Percentiles rank a stretch among this genome's conserved stretches.
phyloP scores from a whole-genome alignment of 2,113 vertebrate genomes.

The Monopterus albus region DNA sequence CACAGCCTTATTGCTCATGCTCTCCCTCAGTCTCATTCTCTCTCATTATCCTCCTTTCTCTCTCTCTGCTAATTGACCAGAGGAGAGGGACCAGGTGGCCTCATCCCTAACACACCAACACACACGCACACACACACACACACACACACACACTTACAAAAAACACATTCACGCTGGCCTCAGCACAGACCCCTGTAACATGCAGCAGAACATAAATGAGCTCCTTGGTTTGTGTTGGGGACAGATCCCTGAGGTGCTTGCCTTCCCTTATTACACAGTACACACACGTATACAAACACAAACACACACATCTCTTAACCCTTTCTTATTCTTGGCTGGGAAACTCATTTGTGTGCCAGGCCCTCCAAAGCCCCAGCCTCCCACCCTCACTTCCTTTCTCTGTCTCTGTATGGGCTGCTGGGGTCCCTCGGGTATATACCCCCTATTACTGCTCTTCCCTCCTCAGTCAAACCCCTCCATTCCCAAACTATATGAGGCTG shows the following conservation, averaged over 20 bases:
- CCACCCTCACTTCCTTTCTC: conserved; percentile 5
- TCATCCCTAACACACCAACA: conserved; percentile 45
- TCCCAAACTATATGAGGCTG: conserved; percentile 22
- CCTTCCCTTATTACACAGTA: conserved; percentile 24
- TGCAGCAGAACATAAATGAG: conserved; percentile 86
- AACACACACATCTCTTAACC: conserved; percentile 44
- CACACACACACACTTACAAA: no score
- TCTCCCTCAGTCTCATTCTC: conserved; percentile 33
- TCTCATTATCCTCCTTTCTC: conserved; percentile 34
- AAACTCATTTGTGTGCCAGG: conserved; percentile 53
- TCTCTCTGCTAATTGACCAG: conserved; percentile 80
- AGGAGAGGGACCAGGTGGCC: conserved; percentile 67
- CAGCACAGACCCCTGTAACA: conserved; percentile 72
- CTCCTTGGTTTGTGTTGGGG: conserved; percentile 64
- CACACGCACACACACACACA: conserved; percentile 22
- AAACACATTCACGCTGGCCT: conserved; percentile 19
- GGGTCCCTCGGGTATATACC: conserved; percentile 31
- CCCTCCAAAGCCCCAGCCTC: conserved; percentile 17
- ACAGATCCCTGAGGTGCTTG: conserved; percentile 53
- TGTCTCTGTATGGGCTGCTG: conserved; percentile 26
- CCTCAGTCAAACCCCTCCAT: conserved; percentile 35
- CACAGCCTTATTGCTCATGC: conserved; percentile 24
- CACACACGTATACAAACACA: conserved; percentile 18
- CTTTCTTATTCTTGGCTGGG: conserved; percentile 45
- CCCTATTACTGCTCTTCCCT: conserved; percentile 52